Base-by-base conservation (phyloP, 2,888 invertebrate genomes). In the Blomia tropicalis region DNA sequence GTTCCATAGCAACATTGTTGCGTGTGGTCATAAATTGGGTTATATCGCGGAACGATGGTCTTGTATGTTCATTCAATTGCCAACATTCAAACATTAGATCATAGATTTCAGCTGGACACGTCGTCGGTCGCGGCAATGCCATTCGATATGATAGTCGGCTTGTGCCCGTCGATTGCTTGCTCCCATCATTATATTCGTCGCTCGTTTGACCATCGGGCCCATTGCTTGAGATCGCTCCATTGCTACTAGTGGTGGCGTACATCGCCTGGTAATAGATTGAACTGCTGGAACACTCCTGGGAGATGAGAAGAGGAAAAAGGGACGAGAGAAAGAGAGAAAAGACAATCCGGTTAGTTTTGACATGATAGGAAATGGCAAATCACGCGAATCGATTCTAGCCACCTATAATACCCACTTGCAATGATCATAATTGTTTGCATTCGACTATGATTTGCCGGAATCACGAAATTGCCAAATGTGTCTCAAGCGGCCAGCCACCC, bases 81-180 rank as follows among this genome's bases (percentile, higher is more conserved):
- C 90, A 91, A 76, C 90, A 91, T 75, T 89, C 88, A 69, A 83
- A 82, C 86, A 91, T 87, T 69, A 90, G 80, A 74, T 87, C 88
- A 77, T 86, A 89, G 66, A 91, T 84, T 74, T 91, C 89, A 67
- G 84, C 79, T 43, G 89, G 85, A 74, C 88, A 88, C 65, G 82
- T 80, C 47, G 81, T 77, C 17, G 87, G 88, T 66, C 83, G 81
- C 31, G 82, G 80, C 58, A 87, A 77, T n/a, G 61, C 61, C 61
- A 61, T 17, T 22, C 56, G 56, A 36, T 56, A 56, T 22, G 56
- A 56, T 22, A 56, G 14, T 19, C 56, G 25, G 2, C 30, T 31
- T 19, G 56, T 22, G 29, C 32, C 56, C 19, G 32, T 14, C 29
- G 25, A 30, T 19, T 54, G 54, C 30, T 56, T 27, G 14, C 29